A percentile compares a stretch with the other conserved stretches of the same genome.
Evolutionary conservation across 2,113 vertebrate species (phyloP).

Genomic region (Prolemur simus): DNA sequence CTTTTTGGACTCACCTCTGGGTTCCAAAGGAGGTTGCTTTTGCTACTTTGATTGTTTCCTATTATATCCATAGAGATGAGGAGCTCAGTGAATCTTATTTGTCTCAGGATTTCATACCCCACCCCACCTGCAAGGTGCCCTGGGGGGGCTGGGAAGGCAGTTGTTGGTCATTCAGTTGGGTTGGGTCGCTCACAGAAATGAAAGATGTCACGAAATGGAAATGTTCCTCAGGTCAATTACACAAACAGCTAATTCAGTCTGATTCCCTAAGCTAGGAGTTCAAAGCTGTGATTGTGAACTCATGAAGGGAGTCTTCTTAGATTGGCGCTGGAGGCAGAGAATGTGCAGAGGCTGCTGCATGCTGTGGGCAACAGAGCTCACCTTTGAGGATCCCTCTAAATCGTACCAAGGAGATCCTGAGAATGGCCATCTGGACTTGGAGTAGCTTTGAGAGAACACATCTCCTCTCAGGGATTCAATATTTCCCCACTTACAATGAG

Average conservation of each 20-base stretch:
- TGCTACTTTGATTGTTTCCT: not conserved
- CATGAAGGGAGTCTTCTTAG: not conserved
- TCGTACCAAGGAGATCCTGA: not conserved
- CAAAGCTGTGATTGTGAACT: not conserved
- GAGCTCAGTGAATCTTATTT: not conserved
- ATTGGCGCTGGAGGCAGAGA: not conserved
- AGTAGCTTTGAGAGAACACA: not conserved
- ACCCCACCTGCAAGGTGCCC: not conserved
- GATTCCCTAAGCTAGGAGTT: slow-evolving; percentile 31
- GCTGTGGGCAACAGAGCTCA: not conserved
- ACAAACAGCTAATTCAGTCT: slow-evolving; percentile 76
- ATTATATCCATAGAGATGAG: not conserved
- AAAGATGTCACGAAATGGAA: slow-evolving; percentile 79
- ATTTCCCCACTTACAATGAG: not conserved
- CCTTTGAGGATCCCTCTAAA: not conserved
- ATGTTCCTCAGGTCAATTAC: slow-evolving; percentile 80
- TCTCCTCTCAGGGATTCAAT: not conserved
- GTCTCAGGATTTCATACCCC: not conserved
- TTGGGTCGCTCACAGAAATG: slow-evolving; percentile 56
- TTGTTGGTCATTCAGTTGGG: not conserved
- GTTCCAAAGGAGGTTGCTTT: not conserved
- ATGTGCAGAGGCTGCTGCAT: fast-evolving
- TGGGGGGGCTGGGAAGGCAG: not conserved
- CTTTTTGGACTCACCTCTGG: slow-evolving; percentile 35
- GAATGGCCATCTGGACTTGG: not conserved